Evolutionary conservation across 2,113 vertebrate genomes (phyloP), one percentile per base, ranked within the genome.

Genomic region (Montifringilla adamsi): DNA sequence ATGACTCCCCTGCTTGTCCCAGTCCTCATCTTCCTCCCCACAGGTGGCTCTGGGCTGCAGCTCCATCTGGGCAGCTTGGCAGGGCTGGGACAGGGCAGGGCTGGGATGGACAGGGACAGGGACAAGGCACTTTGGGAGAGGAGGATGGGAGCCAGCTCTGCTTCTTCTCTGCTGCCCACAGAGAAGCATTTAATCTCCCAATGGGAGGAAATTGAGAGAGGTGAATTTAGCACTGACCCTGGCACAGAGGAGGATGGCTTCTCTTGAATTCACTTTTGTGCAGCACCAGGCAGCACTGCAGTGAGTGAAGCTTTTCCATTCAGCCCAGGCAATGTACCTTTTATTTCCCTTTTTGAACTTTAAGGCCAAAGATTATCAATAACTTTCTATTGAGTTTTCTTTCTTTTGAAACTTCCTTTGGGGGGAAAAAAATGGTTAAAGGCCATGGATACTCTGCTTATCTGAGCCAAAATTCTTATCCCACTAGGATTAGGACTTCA

Each of bases 121-220:
- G 81, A 18, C n/a, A 4, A 78, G 83, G 24, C 30, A 18, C 24
- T 7, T 76, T 1, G 18, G 73, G 59, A 87, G 17, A 75, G 46
- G 6, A 82, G 28, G 53, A 15, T 11, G 35, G 35, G 78, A 66
- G 33, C 23, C 66, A 84, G 20, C 60, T 53, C 49, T 68, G 33
- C 59, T 55, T 11, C 60, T 58, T 58, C 19, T 7, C 16, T 2
- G 0, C 52, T 77, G 39, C 75, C 59, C 5, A 1, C 47, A 37
- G 73, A 52, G 56, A 68, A 55, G 18, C 0, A 0, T 70, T 91
- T 56, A 17, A 58, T 62, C 10, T 55, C 81, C 77, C 0, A 1
- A 8, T 15, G 56, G 60, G 66, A 89, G 60, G 62, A 76, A 33
- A 80, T 26, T 16, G 35, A 12, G 1, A 5, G 87, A 73, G 53